These are phyloP conservation scores for Umimayanthus chanpuru DNA, from an alignment of 92 coral and sea anemone genomes.

Conservation along the genomic window DNA sequence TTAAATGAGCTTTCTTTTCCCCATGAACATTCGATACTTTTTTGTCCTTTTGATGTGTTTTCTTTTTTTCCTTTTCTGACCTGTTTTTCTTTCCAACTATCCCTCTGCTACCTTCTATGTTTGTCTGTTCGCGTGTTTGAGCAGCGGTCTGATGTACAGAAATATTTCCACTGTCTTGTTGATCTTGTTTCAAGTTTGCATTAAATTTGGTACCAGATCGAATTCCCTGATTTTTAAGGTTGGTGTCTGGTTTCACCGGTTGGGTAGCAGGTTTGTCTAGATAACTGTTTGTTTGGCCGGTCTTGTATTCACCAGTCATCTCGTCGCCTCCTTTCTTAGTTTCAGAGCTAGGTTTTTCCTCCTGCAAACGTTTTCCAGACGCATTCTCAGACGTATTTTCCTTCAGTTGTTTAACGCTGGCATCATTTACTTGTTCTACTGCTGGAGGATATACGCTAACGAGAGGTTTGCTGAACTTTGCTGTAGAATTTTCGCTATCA, in stretches of 20 bases:
- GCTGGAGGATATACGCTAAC: neutral
- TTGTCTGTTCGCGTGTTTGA: neutral
- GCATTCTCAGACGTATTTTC: neutral
- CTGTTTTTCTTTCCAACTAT: neutral
- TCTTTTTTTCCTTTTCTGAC: neutral
- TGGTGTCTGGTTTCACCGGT: neutral
- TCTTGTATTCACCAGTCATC: neutral
- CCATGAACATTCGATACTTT: neutral
- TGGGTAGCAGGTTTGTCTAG: neutral
- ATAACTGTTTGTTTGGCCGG: neutral
- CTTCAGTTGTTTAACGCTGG: neutral
- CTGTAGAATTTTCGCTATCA: neutral
- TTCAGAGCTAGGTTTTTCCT: neutral
- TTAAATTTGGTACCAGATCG: neutral
- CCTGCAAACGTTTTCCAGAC: neutral
- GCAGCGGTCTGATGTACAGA: neutral
- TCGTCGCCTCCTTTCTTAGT: neutral
- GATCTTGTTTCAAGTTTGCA: neutral
- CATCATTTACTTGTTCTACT: neutral
- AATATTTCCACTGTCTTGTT: neutral
- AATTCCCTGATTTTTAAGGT: neutral
- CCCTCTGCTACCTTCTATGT: neutral
- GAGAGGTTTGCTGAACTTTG: neutral
- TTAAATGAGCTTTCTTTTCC: neutral
- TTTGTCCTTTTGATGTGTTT: neutral